Evolutionary conservation across 2,888 invertebrate species (phyloP), one percentile per base, ranked within the genome.

Genomic region (Barypeithes pellucidus): DNA sequence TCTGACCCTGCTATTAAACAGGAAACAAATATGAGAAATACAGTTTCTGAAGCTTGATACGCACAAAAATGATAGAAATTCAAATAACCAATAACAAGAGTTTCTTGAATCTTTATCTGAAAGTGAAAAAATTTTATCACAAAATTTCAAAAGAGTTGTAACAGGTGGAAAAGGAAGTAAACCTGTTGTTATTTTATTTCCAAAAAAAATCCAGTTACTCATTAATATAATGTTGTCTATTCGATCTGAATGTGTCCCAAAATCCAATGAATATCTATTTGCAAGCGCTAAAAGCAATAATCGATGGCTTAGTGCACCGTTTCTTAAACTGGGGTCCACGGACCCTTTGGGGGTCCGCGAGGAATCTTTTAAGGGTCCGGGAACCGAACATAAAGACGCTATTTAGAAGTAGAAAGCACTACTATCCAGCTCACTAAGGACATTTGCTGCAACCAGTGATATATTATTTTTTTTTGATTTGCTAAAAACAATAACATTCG

Each of bases 261-360:
- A 73, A 33, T 63, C 71, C 9, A 80, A 79, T 67, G 72, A 77
- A 41, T 79, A 79, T 69, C 54, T 78, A 52, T 79, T 78, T 72
- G 77, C 76, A n/a, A 78, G 78, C 65, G 72, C 74, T 14, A 75
- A 68, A 11, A 72, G 63, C 5, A 39, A 65, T n/a, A 76, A 75
- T 63, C 45, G 75, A 76, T 77, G 76, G 72, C 39, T 77, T 16
- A 75, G 71, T 74, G 79, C 79, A 22, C 36, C 75, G 77, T 68
- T 59, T 69, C 8, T n/a, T 80, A 20, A 75, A 73, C n/a, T n/a
- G 67, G 80, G 79, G 57, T 72, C 77, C 24, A 79, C 77, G 24
- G 24, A 24, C 5, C 24, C 5, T 24, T 2, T 5, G 2, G 24
- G 24, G 24, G 24, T 24, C 36, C n/a, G n/a, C n/a, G n/a, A n/a